Evolutionary conservation across 2,797 vertebrate species (phyloP).

Genomic region (Gadopsis marmoratus): DNA sequence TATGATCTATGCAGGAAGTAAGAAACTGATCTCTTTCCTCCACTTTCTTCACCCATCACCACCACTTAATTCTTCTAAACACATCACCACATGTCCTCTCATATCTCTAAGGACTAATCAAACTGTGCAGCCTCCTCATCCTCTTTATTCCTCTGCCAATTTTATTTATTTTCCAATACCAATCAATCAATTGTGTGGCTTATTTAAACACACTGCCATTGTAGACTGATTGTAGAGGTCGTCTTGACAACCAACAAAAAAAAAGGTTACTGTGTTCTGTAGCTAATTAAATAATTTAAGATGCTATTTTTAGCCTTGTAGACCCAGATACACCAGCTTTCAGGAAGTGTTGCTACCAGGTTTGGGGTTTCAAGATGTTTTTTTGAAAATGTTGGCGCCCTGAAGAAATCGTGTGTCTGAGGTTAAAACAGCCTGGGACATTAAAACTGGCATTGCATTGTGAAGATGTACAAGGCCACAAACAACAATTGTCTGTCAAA

Average conservation of each 20-base stretch:
- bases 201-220: conserved; percentile 28
- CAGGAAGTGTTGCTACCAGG: conserved; percentile 30
- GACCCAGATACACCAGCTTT: conserved; percentile 51
- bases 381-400: conserved; percentile 15
- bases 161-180: conserved; percentile 6
- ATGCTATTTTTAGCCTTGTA: conserved; percentile 49
- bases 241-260: conserved; percentile 45
- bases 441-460: not conserved
- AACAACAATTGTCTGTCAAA: conserved; percentile 7
- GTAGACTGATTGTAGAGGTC: conserved; percentile 7
- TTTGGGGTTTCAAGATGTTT: conserved; percentile 36
- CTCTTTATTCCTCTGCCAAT: conserved; percentile 28
- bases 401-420: not conserved
- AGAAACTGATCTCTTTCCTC: conserved; percentile 68
- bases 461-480: not conserved
- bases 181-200: conserved; percentile 39
- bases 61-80: conserved; percentile 32
- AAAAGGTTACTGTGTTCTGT: conserved; percentile 39
- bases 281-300: conserved; percentile 51
- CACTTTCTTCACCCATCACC: conserved; percentile 56
- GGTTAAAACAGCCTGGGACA: conserved; percentile 1
- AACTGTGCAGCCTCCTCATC: conserved; percentile 55
- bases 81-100: conserved; percentile 23
- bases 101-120: conserved; percentile 72
- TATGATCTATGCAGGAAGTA: conserved; percentile 61